These are phyloP conservation scores for Muscicapa comitata DNA, from an alignment of 2,797 vertebrate genomes.

Conservation along the genomic window DNA sequence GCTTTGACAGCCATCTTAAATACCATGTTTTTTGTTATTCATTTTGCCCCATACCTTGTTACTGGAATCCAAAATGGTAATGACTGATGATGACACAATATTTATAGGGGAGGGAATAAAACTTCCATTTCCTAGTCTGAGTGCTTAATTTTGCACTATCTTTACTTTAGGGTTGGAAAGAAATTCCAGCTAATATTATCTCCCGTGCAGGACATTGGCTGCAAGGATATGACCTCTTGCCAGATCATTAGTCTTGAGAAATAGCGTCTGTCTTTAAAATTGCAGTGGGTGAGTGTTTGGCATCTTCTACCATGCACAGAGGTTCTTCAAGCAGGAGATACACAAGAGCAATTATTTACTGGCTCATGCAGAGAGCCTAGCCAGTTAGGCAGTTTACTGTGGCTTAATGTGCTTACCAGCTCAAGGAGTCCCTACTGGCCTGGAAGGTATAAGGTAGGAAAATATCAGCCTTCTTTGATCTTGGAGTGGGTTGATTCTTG, in stretches of 20 bases:
- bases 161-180: background rate
- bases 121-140: background rate
- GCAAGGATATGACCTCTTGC: background rate
- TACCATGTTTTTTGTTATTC: background rate
- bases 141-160: background rate
- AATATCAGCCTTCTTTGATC: background rate
- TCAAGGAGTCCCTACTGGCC: background rate
- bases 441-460: background rate
- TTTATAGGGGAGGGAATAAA: background rate
- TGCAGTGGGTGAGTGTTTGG: background rate
- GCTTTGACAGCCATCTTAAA: background rate
- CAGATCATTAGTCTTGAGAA: background rate
- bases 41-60: background rate
- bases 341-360: background rate
- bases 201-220: background rate
- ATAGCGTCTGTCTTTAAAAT: background rate
- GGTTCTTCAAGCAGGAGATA: background rate
- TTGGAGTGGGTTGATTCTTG: background rate
- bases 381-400: background rate
- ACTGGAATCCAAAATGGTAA: background rate
- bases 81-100: background rate
- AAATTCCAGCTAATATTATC: background rate
- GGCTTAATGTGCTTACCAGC: background rate
- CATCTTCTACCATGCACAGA: background rate
- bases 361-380: background rate